These are phyloP conservation scores for Aix galericulata DNA, from an alignment of 2,113 vertebrate species.

Conservation along the genomic window DNA sequence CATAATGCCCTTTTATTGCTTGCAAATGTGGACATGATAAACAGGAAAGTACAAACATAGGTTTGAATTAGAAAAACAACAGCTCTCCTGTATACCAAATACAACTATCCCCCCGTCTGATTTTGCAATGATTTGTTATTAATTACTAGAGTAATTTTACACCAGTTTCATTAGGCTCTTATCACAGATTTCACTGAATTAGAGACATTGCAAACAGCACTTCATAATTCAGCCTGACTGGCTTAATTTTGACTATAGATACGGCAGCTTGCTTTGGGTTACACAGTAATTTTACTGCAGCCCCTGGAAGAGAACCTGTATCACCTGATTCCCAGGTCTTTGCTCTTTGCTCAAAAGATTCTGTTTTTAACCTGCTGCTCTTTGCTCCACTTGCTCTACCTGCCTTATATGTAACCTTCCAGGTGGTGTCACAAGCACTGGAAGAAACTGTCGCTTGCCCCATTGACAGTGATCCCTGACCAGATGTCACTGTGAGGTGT, in stretches of 20 bases:
- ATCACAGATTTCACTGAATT: background rate
- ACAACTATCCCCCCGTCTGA: background rate
- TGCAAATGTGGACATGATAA: background rate
- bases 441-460: background rate
- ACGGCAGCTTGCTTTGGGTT: background rate
- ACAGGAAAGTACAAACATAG: constrained; percentile 6
- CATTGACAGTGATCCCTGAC: background rate
- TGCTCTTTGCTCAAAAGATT: background rate
- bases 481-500: background rate
- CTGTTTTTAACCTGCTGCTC: background rate
- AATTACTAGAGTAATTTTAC: background rate
- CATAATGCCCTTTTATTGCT: constrained; percentile 57
- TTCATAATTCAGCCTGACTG: background rate
- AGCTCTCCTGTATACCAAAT: background rate
- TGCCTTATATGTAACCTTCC: background rate
- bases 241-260: background rate
- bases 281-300: background rate
- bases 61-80: background rate
- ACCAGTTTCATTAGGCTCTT: background rate
- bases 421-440: background rate
- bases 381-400: background rate
- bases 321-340: background rate
- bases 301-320: background rate
- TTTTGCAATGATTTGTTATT: background rate
- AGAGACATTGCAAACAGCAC: background rate